Percentiles rank a stretch among this genome's conserved stretches.
phyloP scores from a whole-genome alignment of 2,888 invertebrate species.

The Flexamia atlantica region DNA sequence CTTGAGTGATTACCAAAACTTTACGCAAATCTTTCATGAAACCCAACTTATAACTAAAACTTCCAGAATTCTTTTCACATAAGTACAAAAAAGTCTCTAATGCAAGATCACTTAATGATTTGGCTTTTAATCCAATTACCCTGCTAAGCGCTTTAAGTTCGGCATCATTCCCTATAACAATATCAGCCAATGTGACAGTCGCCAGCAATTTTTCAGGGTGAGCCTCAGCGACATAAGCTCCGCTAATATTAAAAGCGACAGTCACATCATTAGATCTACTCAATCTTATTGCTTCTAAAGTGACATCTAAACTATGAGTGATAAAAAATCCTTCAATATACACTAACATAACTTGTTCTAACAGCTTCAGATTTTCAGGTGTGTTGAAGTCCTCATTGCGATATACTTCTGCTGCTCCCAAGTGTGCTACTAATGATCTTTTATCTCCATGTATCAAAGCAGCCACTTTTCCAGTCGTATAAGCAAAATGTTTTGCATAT shows the following conservation, averaged over 20 bases:
- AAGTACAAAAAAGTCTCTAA: slow-evolving; percentile 6
- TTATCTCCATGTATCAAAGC: slow-evolving; percentile 56
- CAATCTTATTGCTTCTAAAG: slow-evolving; percentile 75
- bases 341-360: slow-evolving; percentile 68
- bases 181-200: slow-evolving; percentile 75
- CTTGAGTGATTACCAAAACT: slow-evolving; percentile 82
- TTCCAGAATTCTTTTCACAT: slow-evolving; percentile 7
- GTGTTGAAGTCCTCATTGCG: slow-evolving; percentile 28
- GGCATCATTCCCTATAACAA: slow-evolving; percentile 78
- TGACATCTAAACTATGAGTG: slow-evolving; percentile 75
- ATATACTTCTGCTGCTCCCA: slow-evolving; percentile 62
- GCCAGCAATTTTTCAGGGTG: slow-evolving; percentile 74
- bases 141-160: slow-evolving; percentile 76
- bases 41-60: slow-evolving; percentile 39
- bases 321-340: slow-evolving; percentile 81
- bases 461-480: slow-evolving; percentile 57
- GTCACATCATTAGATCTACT: slow-evolving; percentile 73
- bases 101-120: slow-evolving; percentile 10
- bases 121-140: slow-evolving; percentile 11
- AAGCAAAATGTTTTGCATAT: slow-evolving; percentile 49
- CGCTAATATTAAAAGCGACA: slow-evolving; percentile 78
- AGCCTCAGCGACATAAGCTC: slow-evolving; percentile 76
- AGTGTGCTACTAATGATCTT: slow-evolving; percentile 57
- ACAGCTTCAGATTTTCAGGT: slow-evolving; percentile 37
- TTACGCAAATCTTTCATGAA: slow-evolving; percentile 73